Base-by-base conservation (phyloP, 2,888 invertebrate species). In the Pocota personata region DNA sequence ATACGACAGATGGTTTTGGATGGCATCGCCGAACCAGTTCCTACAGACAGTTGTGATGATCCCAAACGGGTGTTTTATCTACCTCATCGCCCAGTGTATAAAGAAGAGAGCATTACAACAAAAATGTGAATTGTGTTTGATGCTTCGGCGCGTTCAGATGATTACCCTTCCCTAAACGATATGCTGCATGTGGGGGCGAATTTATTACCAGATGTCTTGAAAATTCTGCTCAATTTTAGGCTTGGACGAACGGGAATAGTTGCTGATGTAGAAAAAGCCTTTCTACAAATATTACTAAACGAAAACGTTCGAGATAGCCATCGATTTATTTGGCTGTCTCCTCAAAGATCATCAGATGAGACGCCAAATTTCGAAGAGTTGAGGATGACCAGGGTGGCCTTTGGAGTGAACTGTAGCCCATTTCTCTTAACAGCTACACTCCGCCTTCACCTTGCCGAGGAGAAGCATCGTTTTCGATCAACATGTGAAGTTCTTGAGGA, bases 351-450 rank as follows among this genome's bases (percentile, higher is more conserved):
- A 27, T 12, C 50, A 52, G 27, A 27, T 16, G 52, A 10, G 24
- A 24, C 14, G 8, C 24, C 27, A 1, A 10, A 27, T n/a, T 24
- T 60, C n/a, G 24, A 24, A 6, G 40, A 60, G 3, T n/a, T 43
- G n/a, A 21, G 43, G 14, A 60, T 67, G 46, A 32, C 48, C 10
- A 64, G 30, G 64, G 64, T 69, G 19, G 57, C 57, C 10, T 69
- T 57, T 21, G 69, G 69, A 3, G 48, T 72, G 10, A 72, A 72
- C 48, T 72, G 72, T 0, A 60, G 37, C 7, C 48, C 72, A 35
- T 72, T 72, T 16, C 37, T 48, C 10, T 35, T 72, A 16, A 37
- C 21, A 10, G 71, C 58, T 0, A 48, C 58, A 2, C 35, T 58
- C 10, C 71, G 48, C 19, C 64, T 46, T 27, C 64, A 55, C n/a